Base-by-base conservation (phyloP, 2,113 vertebrate species). In the Gavialis gangeticus region DNA sequence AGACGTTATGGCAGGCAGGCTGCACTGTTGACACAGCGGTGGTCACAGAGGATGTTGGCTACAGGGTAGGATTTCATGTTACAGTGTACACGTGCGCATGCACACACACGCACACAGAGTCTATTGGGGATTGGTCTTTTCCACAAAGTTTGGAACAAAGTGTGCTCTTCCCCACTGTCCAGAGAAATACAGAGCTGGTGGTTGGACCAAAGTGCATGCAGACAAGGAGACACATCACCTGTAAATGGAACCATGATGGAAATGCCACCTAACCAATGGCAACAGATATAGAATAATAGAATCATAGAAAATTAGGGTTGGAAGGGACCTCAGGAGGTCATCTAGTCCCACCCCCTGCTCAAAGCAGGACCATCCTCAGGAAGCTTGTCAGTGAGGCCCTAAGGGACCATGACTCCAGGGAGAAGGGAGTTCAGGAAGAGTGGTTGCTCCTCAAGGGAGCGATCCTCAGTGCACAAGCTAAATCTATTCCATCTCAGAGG, bases 1-100 rank as follows among this genome's bases (percentile, higher is more conserved):
- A 99, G 97, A 99, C 99, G 3, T 92, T 99, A 34, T 99, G 99
- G 99, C 98, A 99, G 94, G 98, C 98, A 27, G 98, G 97, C 10
- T 98, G 98, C 25, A 6, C 94, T 2, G 96, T 98, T 56, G 97
- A 98, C 90, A 97, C 98, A 4, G 57, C 96, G 1, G 84, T 96
- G 24, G 62, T 99, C 64, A 96, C 96, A 28, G 99, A 99, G 87
- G 98, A 99, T 87, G 98, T 98, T 80, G 98, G 98, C 90, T 99
- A 99, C 91, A 97, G 99, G 96, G 99, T 99, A 96, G 89, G 97
- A 18, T 62, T 34, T 3, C 27, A 87, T 77, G 64, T 37, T 81
- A 18, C 21, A 79, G 3, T 56, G 3, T 17, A 76, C 58, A 14
- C 19, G 22, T 79, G 22, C 34, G 30, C 60, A 4, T 0, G 0